Conservation (phyloP, 2,797 vertebrate genomes). For the Clarias platycephalus region DNA sequence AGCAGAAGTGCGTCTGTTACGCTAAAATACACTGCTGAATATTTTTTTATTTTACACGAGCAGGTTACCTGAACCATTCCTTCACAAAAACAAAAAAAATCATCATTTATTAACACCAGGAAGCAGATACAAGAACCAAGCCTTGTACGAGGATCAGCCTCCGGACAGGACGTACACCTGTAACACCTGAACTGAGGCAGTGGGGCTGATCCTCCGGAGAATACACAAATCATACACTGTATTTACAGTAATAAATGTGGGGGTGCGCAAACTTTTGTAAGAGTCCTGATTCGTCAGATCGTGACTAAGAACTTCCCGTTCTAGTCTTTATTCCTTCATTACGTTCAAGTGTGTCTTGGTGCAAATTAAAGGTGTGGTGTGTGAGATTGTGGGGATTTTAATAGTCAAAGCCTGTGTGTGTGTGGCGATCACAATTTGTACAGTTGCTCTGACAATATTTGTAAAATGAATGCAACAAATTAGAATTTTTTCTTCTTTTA, state of each 20-base stretch:
- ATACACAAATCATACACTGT: constrained; percentile 27
- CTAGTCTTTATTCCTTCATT: not conserved
- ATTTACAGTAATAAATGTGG: constrained; percentile 57
- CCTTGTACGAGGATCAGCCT: constrained; percentile 11
- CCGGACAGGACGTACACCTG: not conserved
- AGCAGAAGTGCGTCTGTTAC: constrained; percentile 60
- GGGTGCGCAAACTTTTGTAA: constrained; percentile 15
- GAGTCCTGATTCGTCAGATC: not conserved
- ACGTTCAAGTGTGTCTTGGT: not conserved
- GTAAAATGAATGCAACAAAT: not conserved
- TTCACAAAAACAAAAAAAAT: not conserved
- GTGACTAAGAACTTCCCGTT: not conserved
- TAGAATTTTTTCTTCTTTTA: not conserved
- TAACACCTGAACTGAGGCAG: not conserved
- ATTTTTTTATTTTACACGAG: constrained; percentile 37
- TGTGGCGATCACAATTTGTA: not conserved
- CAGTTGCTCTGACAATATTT: not conserved
- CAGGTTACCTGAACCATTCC: constrained; percentile 4
- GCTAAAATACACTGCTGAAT: constrained; percentile 65
- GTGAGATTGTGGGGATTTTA: not conserved
- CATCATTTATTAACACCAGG: constrained; percentile 10
- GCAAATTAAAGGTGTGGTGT: not conserved
- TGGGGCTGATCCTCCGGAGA: constrained; percentile 8
- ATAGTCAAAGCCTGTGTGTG: no score
- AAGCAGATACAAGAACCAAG: constrained; percentile 5